Conservation (phyloP, 2,797 vertebrate species). For the Acanthurus tractus region DNA sequence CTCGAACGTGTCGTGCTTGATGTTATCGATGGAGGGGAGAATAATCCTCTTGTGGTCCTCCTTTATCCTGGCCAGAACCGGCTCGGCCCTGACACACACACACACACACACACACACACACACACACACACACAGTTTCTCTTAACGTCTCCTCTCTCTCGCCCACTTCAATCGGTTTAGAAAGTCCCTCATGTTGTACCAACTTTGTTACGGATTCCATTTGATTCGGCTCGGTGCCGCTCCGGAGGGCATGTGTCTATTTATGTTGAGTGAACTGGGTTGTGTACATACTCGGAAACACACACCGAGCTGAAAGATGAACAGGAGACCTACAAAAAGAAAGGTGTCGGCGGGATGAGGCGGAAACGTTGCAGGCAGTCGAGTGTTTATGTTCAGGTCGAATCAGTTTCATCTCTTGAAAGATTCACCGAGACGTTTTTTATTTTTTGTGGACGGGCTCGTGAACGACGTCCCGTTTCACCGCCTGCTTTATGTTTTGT, state of each 20-base stretch:
- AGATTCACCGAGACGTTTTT: neutral
- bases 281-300: conserved; percentile 16
- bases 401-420: conserved; percentile 13
- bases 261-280: conserved; percentile 39
- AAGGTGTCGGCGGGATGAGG: conserved; percentile 17
- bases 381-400: neutral
- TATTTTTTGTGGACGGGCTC: neutral
- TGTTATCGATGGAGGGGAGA: conserved; percentile 98
- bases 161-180: conserved; percentile 37
- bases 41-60: conserved; percentile 94
- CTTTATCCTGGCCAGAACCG: conserved; percentile 94
- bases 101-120: conserved; percentile 16
- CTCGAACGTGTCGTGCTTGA: conserved; percentile 95
- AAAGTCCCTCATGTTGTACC: conserved; percentile 38
- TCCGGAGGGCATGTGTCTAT: conserved; percentile 47
- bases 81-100: conserved; percentile 91
- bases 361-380: neutral
- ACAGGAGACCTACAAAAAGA: conserved; percentile 16
- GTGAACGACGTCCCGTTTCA: neutral
- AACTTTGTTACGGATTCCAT: conserved; percentile 64
- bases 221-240: conserved; percentile 53
- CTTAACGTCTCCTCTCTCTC: conserved; percentile 37
- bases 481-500: conserved; percentile 9
- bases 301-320: conserved; percentile 38
- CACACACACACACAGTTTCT: conserved; percentile 9